Evolutionary conservation across 2,888 invertebrate species (phyloP), one percentile per base, ranked within the genome.

Genomic region (Latrodectus hesperus): DNA sequence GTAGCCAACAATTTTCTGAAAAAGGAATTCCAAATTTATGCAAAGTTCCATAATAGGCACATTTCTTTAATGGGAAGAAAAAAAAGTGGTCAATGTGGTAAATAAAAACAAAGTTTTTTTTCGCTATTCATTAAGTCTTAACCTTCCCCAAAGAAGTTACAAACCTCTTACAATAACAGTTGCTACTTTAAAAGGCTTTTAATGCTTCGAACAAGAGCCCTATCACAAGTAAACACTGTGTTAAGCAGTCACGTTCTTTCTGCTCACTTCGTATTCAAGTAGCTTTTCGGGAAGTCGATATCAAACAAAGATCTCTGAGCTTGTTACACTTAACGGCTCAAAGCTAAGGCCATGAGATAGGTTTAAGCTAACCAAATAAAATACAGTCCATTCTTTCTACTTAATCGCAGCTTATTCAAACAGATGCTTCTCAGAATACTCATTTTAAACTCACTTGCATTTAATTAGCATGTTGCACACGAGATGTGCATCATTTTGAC

Each of bases 91-190:
- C 38, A 38, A 38, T 38, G 38, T 38, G 38, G 38, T 38, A 38
- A 38, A 38, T 38, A 38, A 38, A 38, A 38, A 38, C 38, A 60
- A 60, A 60, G 12, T 16, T 55, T 60, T 60, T 10, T 60, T 60
- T 60, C 60, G 12, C 60, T 60, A n/a, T 60, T 60, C 60, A 60
- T 60, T 60, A 60, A n/a, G 14, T 60, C 60, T n/a, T 60, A 16
- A 60, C 14, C n/a, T 16, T 60, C 60, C n/a, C 9, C 60, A 60
- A n/a, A 60, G n/a, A 60, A 60, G 14, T n/a, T 60, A 60, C 60
- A 60, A 60, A 12, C n/a, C 60, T 60, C 60, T 60, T 60, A 60
- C 60, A 60, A 60, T 60, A 60, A 60, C 60, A 60, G 60, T 60
- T 16, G n/a, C 60, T 60, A n/a, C 60, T 60, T 60, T 60, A 60